phyloP scores from a whole-genome alignment of 2,888 invertebrate genomes.

The Stenchaetothrips biformis region DNA sequence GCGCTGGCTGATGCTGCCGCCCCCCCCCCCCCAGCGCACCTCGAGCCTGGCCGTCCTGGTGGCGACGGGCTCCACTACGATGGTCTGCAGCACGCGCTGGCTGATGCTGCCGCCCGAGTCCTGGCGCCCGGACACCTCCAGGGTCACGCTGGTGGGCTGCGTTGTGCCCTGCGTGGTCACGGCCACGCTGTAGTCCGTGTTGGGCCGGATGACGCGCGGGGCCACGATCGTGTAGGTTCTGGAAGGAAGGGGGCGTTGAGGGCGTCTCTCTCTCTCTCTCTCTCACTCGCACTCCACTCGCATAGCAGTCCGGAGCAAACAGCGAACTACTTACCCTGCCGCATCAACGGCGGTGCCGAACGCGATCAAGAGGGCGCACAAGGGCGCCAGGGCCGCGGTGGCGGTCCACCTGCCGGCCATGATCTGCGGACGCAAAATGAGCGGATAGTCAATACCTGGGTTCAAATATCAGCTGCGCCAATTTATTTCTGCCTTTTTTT shows the following conservation, averaged over 20 bases:
- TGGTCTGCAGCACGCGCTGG: slow-evolving; percentile 55
- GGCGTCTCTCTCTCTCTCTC: too few species aligned
- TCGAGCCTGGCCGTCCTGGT: slow-evolving; percentile 67
- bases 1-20: too few species aligned
- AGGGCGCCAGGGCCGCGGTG: not conserved
- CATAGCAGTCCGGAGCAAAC: too few species aligned
- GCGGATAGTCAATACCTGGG: too few species aligned
- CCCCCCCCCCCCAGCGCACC: slow-evolving; percentile 51
- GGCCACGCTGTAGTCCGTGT: slow-evolving; percentile 77
- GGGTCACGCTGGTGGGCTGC: slow-evolving; percentile 63
- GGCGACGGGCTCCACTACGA: slow-evolving; percentile 64
- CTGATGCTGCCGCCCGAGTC: slow-evolving; percentile 63
- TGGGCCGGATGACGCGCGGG: slow-evolving; percentile 72
- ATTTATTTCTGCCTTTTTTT: too few species aligned
- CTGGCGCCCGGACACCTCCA: slow-evolving; percentile 68
- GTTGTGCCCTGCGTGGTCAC: slow-evolving; percentile 57
- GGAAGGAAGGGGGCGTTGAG: too few species aligned
- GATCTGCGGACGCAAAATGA: not conserved
- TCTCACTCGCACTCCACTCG: too few species aligned
- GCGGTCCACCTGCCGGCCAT: not conserved
- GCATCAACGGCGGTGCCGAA: not conserved
- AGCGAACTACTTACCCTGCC: not conserved
- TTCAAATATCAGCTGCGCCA: too few species aligned
- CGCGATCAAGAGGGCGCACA: not conserved
- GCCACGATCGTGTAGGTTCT: slow-evolving; percentile 75